phyloP scores from a whole-genome alignment of 2,113 vertebrate species.

The Pomatostomus ruficeps region DNA sequence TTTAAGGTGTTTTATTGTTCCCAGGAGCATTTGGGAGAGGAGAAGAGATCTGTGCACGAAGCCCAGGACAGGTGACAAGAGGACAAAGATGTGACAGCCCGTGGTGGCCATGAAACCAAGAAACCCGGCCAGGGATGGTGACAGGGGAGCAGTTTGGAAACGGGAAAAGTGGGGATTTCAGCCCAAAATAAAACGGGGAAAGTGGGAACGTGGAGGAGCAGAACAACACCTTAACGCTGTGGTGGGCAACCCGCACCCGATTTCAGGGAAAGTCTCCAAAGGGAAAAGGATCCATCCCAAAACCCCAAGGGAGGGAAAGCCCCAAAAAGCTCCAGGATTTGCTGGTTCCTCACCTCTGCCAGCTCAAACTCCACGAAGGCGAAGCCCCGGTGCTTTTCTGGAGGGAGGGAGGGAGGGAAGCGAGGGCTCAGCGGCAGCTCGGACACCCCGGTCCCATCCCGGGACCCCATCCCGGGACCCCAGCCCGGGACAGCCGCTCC shows the following conservation, averaged over 20 bases:
- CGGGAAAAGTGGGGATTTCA: not conserved
- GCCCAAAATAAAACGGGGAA: not conserved
- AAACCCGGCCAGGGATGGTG: fast-evolving
- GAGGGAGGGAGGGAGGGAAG: not conserved
- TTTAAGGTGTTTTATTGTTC: fast-evolving
- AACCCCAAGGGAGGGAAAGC: fast-evolving
- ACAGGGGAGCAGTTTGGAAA: not conserved
- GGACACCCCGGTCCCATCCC: not conserved
- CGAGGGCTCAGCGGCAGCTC: not conserved
- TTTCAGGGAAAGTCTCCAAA: not conserved
- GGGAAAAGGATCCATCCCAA: not conserved
- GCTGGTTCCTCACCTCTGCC: constrained; percentile 82
- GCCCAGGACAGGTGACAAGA: fast-evolving
- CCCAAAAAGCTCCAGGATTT: fast-evolving
- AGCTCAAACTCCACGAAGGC: constrained; percentile 94
- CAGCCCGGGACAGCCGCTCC: not conserved
- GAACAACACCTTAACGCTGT: not conserved
- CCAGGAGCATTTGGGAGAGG: not conserved
- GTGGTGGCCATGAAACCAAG: fast-evolving
- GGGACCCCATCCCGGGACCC: not conserved
- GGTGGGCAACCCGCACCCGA: fast-evolving
- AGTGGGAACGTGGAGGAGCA: not conserved
- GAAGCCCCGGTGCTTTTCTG: constrained; percentile 97
- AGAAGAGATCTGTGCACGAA: fast-evolving
- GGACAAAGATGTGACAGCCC: fast-evolving